Percentiles rank a stretch among this genome's conserved stretches.
Conservation (phyloP, 2,113 vertebrate genomes). For the Gopherus evgoodei region DNA sequence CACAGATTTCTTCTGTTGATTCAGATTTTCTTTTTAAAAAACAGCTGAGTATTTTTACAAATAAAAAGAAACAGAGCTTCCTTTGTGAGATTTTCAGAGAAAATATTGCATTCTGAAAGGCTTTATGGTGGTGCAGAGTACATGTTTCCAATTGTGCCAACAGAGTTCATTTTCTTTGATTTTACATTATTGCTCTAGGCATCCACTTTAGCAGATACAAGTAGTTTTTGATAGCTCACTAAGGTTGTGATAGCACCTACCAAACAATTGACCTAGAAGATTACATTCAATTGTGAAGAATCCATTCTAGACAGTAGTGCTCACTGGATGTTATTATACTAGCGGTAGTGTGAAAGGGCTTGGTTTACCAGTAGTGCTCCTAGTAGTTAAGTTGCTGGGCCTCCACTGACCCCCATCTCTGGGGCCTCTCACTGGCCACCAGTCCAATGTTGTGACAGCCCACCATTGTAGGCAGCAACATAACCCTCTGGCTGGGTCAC, state of each 20-base stretch:
- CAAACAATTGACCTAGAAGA: not conserved
- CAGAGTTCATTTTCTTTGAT: slow-evolving; percentile 62
- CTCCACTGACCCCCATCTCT: not conserved
- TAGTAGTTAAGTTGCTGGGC: not conserved
- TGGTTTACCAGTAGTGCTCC: not conserved
- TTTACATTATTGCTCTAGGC: slow-evolving; percentile 46
- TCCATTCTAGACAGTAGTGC: not conserved
- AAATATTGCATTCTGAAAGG: not conserved
- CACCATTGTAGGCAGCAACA: not conserved
- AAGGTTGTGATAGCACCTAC: slow-evolving; percentile 2
- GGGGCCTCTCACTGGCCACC: not conserved
- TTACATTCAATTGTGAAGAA: not conserved
- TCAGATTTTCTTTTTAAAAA: not conserved
- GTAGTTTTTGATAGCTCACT: slow-evolving; percentile 51
- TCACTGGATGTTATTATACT: not conserved
- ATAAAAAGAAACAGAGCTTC: not conserved
- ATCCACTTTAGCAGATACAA: slow-evolving; percentile 27
- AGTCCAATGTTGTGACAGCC: not conserved
- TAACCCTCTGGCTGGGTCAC: not conserved
- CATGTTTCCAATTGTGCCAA: slow-evolving; percentile 38
- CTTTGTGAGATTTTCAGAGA: not conserved
- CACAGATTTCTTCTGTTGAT: not conserved
- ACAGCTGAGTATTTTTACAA: not conserved
- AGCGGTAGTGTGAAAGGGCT: not conserved
- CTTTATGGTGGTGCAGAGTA: not conserved